A percentile compares a stretch with the other conserved stretches of the same genome.
Conservation (phyloP, 2,113 vertebrate genomes). For the Anhinga rufa region DNA sequence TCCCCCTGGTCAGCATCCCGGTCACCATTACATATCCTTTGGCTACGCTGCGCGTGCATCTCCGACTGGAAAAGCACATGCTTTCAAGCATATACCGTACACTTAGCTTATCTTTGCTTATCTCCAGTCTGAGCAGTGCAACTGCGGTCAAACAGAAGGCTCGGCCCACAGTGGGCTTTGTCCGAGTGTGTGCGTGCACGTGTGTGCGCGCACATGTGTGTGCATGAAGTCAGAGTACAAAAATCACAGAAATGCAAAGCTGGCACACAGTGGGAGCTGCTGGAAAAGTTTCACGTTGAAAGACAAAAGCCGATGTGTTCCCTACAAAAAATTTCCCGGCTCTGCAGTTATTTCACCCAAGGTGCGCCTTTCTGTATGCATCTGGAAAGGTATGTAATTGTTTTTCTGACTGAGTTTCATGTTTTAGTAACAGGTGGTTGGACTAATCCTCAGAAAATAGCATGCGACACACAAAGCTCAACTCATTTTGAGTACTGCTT, state of each 20-base stretch:
- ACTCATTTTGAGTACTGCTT: not conserved
- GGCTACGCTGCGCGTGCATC: accelerated
- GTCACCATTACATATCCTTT: not conserved
- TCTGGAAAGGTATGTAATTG: not conserved
- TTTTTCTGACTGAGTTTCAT: not conserved
- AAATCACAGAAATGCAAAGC: not conserved
- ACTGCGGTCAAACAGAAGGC: not conserved
- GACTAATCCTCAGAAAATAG: not conserved
- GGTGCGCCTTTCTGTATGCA: not conserved
- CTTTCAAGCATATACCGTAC: accelerated
- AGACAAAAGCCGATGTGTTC: not conserved
- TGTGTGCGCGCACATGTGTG: not conserved
- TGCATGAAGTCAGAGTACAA: not conserved
- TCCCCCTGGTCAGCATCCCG: accelerated
- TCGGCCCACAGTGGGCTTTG: not conserved
- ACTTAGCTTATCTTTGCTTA: not conserved
- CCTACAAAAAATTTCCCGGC: not conserved
- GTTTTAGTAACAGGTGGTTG: slow-evolving; percentile 31
- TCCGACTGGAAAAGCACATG: not conserved
- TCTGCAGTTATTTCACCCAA: not conserved
- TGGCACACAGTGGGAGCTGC: not conserved
- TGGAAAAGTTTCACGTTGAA: not conserved
- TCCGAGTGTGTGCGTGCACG: not conserved
- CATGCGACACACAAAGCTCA: not conserved
- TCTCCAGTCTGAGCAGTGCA: not conserved